Evolutionary conservation across 2,797 vertebrate species (phyloP).

Genomic region (Phalloptychus januarius): DNA sequence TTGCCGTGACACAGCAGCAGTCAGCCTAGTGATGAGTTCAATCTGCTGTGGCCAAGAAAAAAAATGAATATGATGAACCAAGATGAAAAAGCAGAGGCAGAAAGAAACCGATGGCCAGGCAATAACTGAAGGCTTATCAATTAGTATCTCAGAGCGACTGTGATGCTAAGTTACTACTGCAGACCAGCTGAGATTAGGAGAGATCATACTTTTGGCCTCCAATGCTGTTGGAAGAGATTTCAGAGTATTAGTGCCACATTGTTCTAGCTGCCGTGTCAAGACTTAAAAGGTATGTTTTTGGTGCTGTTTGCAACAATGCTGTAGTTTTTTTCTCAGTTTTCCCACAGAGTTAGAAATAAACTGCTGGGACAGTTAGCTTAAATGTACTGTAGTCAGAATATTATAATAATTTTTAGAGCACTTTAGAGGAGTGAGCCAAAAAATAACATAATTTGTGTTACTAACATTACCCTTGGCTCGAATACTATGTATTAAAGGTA

Average conservation of each 20-base stretch:
- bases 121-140: neutral
- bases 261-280: neutral
- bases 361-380: neutral
- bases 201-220: neutral
- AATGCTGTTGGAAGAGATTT: neutral
- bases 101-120: neutral
- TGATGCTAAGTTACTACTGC: neutral
- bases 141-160: neutral
- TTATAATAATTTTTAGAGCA: neutral
- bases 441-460: neutral
- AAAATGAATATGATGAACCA: neutral
- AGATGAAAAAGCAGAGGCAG: neutral
- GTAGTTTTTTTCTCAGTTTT: neutral
- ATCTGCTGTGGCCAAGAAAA: slow-evolving; percentile 14
- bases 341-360: neutral
- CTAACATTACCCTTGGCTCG: neutral
- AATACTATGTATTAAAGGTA: neutral
- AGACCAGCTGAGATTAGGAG: neutral
- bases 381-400: neutral
- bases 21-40: slow-evolving; percentile 8
- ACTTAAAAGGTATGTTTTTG: neutral
- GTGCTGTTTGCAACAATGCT: neutral
- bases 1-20: slow-evolving; percentile 39
- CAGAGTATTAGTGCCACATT: neutral
- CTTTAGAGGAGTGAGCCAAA: no score